Evolutionary conservation across 2,888 invertebrate genomes (phyloP).

Genomic region (Thymelicus lineola): DNA sequence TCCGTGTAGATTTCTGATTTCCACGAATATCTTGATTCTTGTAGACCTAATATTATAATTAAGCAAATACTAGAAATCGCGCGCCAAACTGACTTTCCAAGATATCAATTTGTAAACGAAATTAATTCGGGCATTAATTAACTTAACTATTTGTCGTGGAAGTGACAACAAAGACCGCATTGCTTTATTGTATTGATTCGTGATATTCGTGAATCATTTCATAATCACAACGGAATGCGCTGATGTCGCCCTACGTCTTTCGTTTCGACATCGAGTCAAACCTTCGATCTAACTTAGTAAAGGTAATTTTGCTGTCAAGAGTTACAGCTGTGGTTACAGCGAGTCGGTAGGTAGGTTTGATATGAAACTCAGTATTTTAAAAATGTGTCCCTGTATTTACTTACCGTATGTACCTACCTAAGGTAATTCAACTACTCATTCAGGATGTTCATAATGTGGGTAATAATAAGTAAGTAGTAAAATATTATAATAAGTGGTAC

Average conservation of each 20-base stretch:
- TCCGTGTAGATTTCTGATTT: constrained; percentile 9
- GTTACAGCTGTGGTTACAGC: too few species aligned
- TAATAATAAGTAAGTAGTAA: too few species aligned
- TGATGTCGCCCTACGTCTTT: constrained; percentile 39
- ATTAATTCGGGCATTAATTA: constrained; percentile 7
- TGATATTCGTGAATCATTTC: constrained; percentile 31
- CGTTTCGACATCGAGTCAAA: constrained; percentile 28
- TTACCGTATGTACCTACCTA: too few species aligned
- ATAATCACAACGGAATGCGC: constrained; percentile 55
- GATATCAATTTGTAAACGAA: constrained; percentile 19
- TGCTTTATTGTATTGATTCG: constrained; percentile 44
- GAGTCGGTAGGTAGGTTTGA: too few species aligned
- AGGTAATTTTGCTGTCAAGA: constrained; percentile 28
- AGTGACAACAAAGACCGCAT: constrained; percentile 42
- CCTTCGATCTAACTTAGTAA: constrained; percentile 31
- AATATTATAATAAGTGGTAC: too few species aligned
- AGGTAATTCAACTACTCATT: too few species aligned
- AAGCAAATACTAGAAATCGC: constrained; percentile 17
- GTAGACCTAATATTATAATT: not conserved
- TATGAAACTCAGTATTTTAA: too few species aligned
- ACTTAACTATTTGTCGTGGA: not conserved
- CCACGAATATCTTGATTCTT: constrained; percentile 12
- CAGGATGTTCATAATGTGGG: too few species aligned
- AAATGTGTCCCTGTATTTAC: too few species aligned
- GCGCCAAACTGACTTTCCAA: constrained; percentile 8